phyloP scores from a whole-genome alignment of 2,888 invertebrate species.

The Athripsodes cinereus region DNA sequence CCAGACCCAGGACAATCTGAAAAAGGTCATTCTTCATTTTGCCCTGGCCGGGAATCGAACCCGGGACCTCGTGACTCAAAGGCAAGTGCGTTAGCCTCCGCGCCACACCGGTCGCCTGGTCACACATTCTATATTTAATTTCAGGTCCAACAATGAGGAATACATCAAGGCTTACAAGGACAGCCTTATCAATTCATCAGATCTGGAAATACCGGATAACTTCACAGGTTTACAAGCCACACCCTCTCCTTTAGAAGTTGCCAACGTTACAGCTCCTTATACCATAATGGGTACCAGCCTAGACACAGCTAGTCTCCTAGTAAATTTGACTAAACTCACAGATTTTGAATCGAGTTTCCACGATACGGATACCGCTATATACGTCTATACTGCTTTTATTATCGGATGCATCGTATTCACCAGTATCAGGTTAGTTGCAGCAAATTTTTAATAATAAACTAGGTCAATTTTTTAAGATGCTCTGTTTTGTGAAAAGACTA shows the following conservation, averaged over 20 bases:
- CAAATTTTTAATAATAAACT: no score
- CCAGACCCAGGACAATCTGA: no score
- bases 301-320: neutral
- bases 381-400: conserved; percentile 55
- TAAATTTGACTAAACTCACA: neutral
- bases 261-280: neutral
- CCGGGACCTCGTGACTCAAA: no score
- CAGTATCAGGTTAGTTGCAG: conserved; percentile 46
- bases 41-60: no score
- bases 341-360: conserved; percentile 9
- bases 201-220: neutral
- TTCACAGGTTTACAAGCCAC: neutral
- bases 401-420: conserved; percentile 54
- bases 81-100: no score
- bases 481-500: no score
- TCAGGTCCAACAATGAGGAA: conserved; percentile 22
- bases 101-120: no score
- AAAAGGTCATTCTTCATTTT: no score
- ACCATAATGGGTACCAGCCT: neutral
- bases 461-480: no score
- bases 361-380: conserved; percentile 36
- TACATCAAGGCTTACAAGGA: conserved; percentile 2
- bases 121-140: no score
- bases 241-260: neutral
- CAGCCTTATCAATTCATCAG: neutral